Evolutionary conservation across 2,113 vertebrate genomes (phyloP), one percentile per base, ranked within the genome.

Genomic region (Felis catus): DNA sequence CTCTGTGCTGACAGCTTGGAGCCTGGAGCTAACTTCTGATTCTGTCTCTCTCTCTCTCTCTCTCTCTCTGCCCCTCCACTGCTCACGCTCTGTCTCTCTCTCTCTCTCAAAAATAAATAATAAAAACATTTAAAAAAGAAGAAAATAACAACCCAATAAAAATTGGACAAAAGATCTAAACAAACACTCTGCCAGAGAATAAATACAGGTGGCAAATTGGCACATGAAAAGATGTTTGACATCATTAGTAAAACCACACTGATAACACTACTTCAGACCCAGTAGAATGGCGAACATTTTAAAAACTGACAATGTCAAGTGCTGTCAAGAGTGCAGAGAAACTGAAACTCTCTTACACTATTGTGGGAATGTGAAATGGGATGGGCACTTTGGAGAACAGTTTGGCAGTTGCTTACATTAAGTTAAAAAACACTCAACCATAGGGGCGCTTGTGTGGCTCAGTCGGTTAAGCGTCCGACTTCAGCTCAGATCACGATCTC

Each of bases 341-440:
- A 45, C 29, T 82, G 31, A 74, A 91, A 71, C 14, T 92, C 39
- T 58, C 27, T 61, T 55, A 63, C 39, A 31, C 2, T 85, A 41
- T 90, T 63, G 39, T 84, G 18, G 63, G 76, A 92, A 65, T 83
- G 23, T 36, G 83, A 88, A 92, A 84, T 45, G 48, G 71, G 74
- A 78, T 33, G 53, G 15, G 29, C 31, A 29, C 33, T 93, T 96
- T 41, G 31, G 36, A 92, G 91, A 83, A 79, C 1, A 95, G 76
- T 74, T 91, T 63, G n/a, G 45, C 51, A 94, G 45, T 87, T 86
- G 33, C 39, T 92, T 91, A 66, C 33, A 19, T 95, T 79, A 87
- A 39, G 14, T 45, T 71, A 89, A 88, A 88, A 85, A 31, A 27
- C 29, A 21, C 53, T 91, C 93, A 78, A 45, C 45, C 45, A 45